phyloP scores from a whole-genome alignment of 2,113 vertebrate species.

The Aptenodytes forsteri region DNA sequence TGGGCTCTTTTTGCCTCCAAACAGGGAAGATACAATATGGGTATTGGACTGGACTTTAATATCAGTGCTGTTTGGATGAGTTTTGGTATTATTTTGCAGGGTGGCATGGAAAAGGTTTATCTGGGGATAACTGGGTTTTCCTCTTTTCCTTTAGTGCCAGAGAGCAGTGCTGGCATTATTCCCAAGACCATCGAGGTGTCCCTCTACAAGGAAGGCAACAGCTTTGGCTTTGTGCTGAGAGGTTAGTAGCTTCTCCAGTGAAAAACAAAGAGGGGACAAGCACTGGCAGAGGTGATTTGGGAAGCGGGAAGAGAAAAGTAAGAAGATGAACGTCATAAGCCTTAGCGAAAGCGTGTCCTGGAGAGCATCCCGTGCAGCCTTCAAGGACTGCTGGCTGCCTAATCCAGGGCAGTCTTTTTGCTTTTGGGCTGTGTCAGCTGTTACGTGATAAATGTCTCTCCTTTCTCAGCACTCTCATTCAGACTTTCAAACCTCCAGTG shows the following conservation, averaged over 20 bases:
- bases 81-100: background rate
- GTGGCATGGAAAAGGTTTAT: background rate
- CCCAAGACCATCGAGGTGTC: slow-evolving; percentile 93
- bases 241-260: slow-evolving; percentile 74
- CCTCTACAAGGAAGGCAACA: slow-evolving; percentile 94
- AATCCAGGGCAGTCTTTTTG: background rate
- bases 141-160: slow-evolving; percentile 78
- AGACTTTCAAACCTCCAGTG: background rate
- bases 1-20: background rate
- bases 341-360: background rate
- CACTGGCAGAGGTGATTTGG: background rate
- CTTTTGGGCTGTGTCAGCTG: background rate
- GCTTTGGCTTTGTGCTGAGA: slow-evolving; percentile 96
- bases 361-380: background rate
- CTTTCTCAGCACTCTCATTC: background rate
- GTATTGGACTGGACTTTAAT: background rate
- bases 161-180: slow-evolving; percentile 83
- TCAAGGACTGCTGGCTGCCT: background rate
- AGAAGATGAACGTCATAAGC: background rate
- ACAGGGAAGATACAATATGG: background rate
- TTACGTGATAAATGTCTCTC: background rate
- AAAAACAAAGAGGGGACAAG: background rate
- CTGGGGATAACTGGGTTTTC: background rate
- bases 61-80: background rate
- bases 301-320: background rate